A percentile compares a stretch with the other conserved stretches of the same genome.
Evolutionary conservation across 2,113 vertebrate species (phyloP).

Genomic region (Laticauda colubrina): DNA sequence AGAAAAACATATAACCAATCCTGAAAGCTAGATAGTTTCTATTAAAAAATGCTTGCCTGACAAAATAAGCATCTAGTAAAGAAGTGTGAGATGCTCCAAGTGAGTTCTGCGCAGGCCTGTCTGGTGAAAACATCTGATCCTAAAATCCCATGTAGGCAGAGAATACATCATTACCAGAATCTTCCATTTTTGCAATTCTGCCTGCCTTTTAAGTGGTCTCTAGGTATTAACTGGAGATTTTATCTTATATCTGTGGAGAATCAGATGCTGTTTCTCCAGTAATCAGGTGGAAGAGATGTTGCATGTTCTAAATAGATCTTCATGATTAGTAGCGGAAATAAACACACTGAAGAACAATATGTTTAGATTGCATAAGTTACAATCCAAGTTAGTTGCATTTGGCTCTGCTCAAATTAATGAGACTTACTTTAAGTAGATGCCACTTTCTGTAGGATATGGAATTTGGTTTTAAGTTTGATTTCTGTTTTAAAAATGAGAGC

Average conservation of each 20-base stretch:
- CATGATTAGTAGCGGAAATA: not conserved
- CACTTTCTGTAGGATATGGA: not conserved
- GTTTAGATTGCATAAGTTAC: not conserved
- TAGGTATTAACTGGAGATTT: not conserved
- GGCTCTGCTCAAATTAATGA: too few relatives aligned
- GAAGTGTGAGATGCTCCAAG: not conserved
- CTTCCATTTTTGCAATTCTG: not conserved
- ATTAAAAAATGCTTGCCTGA: not conserved
- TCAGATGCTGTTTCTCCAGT: not conserved
- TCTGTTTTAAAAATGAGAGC: not conserved
- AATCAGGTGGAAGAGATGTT: not conserved
- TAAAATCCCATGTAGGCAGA: not conserved
- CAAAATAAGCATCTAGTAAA: not conserved
- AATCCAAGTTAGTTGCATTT: not conserved
- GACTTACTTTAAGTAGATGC: not conserved
- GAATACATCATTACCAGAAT: not conserved
- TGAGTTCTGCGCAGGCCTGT: not conserved
- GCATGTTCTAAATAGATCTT: not conserved
- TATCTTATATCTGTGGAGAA: not conserved
- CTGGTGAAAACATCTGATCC: not conserved
- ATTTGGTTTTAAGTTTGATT: not conserved
- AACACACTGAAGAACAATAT: not conserved
- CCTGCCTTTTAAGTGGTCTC: not conserved
- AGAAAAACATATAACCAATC: not conserved
- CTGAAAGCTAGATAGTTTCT: not conserved